phyloP scores from a whole-genome alignment of 2,888 invertebrate species.

The Papilio gigon region DNA sequence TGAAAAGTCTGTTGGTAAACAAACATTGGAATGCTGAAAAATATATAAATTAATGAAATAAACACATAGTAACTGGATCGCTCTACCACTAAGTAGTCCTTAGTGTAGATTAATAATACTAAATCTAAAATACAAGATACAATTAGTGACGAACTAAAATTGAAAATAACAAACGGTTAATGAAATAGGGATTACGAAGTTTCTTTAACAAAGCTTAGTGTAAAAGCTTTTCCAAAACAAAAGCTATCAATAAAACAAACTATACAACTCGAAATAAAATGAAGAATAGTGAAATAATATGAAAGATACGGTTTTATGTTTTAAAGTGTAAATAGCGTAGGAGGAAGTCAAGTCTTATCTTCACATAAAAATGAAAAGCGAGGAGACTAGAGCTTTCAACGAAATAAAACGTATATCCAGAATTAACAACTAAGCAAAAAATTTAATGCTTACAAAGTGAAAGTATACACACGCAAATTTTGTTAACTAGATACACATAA shows the following conservation, averaged over 20 bases:
- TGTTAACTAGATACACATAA: not conserved
- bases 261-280: conserved; percentile 26
- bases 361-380: conserved; percentile 28
- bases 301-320: conserved; percentile 34
- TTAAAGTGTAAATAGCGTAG: conserved; percentile 22
- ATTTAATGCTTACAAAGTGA: conserved; percentile 12
- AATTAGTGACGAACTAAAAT: not conserved
- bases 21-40: too few relatives aligned
- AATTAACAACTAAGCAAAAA: conserved; percentile 26
- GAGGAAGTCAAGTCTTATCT: conserved; percentile 25
- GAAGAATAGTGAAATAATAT: conserved; percentile 26
- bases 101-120: too few relatives aligned
- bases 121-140: too few relatives aligned
- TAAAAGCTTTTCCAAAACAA: conserved; percentile 31
- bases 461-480: not conserved
- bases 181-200: conserved; percentile 25
- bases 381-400: conserved; percentile 32
- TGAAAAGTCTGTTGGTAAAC: too few relatives aligned
- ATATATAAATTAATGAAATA: too few relatives aligned
- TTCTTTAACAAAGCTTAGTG: conserved; percentile 14
- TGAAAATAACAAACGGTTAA: not conserved
- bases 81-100: too few relatives aligned
- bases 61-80: too few relatives aligned
- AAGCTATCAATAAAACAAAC: conserved; percentile 32
- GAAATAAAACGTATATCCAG: conserved; percentile 20